phyloP scores from a whole-genome alignment of 2,797 vertebrate species.

The Echiichthys vipera region DNA sequence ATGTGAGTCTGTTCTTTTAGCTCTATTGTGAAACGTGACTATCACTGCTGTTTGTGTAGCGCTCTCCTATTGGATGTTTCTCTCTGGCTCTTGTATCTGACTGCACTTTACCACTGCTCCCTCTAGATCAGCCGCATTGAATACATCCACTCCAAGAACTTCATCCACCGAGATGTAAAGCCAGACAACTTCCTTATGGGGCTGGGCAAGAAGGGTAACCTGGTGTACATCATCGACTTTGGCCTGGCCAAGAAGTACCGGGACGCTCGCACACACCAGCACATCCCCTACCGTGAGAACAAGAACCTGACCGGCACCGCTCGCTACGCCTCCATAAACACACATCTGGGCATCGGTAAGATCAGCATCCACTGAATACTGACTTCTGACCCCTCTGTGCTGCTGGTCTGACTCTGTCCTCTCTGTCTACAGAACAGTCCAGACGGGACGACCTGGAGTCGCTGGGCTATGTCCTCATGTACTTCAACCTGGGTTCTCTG shows the following conservation, averaged over 20 bases:
- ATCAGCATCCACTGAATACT: accelerated
- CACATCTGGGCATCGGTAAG: slow-evolving; percentile 96
- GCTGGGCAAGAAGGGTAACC: slow-evolving; percentile 96
- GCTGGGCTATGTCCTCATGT: slow-evolving; percentile 97
- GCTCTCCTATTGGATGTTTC: no score
- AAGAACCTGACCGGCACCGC: slow-evolving; percentile 98
- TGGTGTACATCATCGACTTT: slow-evolving; percentile 98
- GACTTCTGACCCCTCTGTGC: accelerated
- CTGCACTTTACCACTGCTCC: background rate
- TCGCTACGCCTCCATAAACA: slow-evolving; percentile 98
- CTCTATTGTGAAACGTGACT: background rate
- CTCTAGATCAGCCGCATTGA: slow-evolving; percentile 95
- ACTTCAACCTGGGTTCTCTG: slow-evolving; percentile 97
- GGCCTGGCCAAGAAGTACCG: slow-evolving; percentile 97
- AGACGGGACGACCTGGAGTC: slow-evolving; percentile 96
- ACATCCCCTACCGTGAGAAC: slow-evolving; percentile 98
- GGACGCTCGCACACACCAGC: slow-evolving; percentile 96
- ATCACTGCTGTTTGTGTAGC: no score
- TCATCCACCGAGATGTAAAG: slow-evolving; percentile 97
- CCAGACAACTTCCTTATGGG: slow-evolving; percentile 99
- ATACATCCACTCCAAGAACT: slow-evolving; percentile 99
- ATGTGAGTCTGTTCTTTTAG: no score
- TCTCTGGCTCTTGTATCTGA: background rate
- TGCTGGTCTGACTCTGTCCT: background rate
- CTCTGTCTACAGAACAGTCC: slow-evolving; percentile 89